phyloP scores from a whole-genome alignment of 2,113 vertebrate genomes.

The Physeter macrocephalus region DNA sequence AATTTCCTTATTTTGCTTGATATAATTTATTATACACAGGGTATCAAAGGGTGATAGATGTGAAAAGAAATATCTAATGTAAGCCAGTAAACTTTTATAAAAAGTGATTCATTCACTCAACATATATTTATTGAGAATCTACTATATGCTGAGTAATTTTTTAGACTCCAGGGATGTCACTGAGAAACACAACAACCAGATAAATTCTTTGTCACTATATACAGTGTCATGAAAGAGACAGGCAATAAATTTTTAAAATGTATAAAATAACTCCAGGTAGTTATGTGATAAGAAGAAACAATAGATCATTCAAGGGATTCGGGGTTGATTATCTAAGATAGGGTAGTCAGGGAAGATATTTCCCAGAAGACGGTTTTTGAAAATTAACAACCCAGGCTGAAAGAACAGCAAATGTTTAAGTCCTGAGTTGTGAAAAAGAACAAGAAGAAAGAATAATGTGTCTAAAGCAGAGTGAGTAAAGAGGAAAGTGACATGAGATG shows the following conservation, averaged over 20 bases:
- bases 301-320: neutral
- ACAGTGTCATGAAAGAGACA: neutral
- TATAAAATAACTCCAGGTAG: neutral
- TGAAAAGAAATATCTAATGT: neutral
- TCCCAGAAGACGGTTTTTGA: neutral
- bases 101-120: neutral
- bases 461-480: neutral
- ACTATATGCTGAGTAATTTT: neutral
- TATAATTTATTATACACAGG: neutral
- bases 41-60: neutral
- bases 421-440: neutral
- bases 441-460: neutral
- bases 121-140: neutral
- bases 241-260: neutral
- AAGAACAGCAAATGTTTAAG: neutral
- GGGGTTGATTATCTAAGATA: neutral
- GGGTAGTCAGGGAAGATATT: neutral
- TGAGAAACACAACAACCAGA: neutral
- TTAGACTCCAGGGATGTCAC: neutral
- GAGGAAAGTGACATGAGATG: neutral
- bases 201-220: neutral
- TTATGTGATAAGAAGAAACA: neutral
- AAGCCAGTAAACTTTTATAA: neutral
- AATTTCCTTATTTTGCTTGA: neutral
- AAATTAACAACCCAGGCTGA: neutral